These are phyloP conservation scores for Chloroclystis v-ata DNA, from an alignment of 2,888 invertebrate species.

Conservation along the genomic window DNA sequence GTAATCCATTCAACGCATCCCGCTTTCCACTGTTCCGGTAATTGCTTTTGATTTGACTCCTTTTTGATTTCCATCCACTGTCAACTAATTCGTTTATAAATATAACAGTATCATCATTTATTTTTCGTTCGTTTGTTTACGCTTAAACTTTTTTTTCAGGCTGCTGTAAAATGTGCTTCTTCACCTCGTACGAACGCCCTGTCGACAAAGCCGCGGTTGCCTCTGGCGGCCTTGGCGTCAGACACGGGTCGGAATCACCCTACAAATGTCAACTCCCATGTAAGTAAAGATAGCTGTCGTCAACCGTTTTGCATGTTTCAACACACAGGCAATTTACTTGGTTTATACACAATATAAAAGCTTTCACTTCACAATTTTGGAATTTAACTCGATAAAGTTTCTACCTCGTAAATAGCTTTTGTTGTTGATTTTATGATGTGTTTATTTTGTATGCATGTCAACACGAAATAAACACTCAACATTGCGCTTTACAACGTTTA, in stretches of 20 bases:
- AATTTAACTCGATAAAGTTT: slow-evolving; percentile 22
- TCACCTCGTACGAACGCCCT: slow-evolving; percentile 72
- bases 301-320: slow-evolving; percentile 8
- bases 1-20: slow-evolving; percentile 24
- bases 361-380: background rate
- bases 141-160: too few relatives aligned
- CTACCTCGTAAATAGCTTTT: slow-evolving; percentile 26
- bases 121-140: too few relatives aligned
- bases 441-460: slow-evolving; percentile 28
- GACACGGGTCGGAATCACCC: slow-evolving; percentile 68
- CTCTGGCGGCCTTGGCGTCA: slow-evolving; percentile 62
- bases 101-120: too few relatives aligned
- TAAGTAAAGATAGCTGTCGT: slow-evolving; percentile 42
- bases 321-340: slow-evolving; percentile 10
- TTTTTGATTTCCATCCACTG: slow-evolving; percentile 18
- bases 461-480: slow-evolving; percentile 27
- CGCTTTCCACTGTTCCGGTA: slow-evolving; percentile 18
- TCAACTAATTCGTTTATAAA: too few relatives aligned
- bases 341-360: background rate
- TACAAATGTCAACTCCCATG: slow-evolving; percentile 72
- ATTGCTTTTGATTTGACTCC: slow-evolving; percentile 23
- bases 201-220: slow-evolving; percentile 69
- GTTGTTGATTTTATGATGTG: slow-evolving; percentile 24
- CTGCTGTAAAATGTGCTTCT: slow-evolving; percentile 74
- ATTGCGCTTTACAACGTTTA: slow-evolving; percentile 30